A percentile compares a stretch with the other conserved stretches of the same genome.
These are phyloP conservation scores for Sebastes flavidus DNA, from an alignment of 2,797 vertebrate genomes.

Conservation along the genomic window DNA sequence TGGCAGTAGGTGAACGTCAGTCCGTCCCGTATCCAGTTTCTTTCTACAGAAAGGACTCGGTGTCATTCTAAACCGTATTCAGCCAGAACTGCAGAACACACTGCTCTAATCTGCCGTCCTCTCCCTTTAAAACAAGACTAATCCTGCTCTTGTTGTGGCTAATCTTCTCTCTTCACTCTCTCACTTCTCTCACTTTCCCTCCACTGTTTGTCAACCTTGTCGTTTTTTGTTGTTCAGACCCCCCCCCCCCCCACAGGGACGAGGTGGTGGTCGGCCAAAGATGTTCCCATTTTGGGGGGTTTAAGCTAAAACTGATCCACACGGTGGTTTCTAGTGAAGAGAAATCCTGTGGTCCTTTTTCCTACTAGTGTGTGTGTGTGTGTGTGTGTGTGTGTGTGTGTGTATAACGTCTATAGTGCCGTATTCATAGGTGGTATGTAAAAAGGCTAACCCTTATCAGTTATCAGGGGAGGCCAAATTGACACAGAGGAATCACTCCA, in stretches of 20 bases:
- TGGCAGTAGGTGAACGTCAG: neutral
- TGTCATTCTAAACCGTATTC: constrained; percentile 39
- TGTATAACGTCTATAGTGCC: constrained; percentile 47
- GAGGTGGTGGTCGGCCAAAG: neutral
- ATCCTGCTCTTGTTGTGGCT: constrained; percentile 59
- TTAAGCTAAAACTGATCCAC: neutral
- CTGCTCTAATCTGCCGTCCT: constrained; percentile 37
- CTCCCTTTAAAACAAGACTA: constrained; percentile 54
- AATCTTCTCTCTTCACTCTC: constrained; percentile 30
- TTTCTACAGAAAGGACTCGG: constrained; percentile 18
- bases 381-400: neutral
- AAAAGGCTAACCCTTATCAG: constrained; percentile 71
- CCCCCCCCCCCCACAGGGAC: neutral
- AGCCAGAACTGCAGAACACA: constrained; percentile 17
- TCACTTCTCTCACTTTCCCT: constrained; percentile 14
- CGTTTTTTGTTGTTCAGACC: neutral
- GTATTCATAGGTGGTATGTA: constrained; percentile 78
- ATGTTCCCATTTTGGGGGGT: constrained; percentile 3
- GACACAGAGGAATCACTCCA: constrained; percentile 77
- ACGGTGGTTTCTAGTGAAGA: neutral
- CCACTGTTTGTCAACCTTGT: constrained; percentile 27
- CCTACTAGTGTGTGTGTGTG: neutral
- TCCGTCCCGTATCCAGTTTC: constrained; percentile 29
- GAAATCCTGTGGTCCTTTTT: constrained; percentile 17
- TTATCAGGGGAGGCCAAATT: constrained; percentile 76